These are phyloP conservation scores for Sapajus apella DNA, from an alignment of 2,113 vertebrate species.

Conservation along the genomic window DNA sequence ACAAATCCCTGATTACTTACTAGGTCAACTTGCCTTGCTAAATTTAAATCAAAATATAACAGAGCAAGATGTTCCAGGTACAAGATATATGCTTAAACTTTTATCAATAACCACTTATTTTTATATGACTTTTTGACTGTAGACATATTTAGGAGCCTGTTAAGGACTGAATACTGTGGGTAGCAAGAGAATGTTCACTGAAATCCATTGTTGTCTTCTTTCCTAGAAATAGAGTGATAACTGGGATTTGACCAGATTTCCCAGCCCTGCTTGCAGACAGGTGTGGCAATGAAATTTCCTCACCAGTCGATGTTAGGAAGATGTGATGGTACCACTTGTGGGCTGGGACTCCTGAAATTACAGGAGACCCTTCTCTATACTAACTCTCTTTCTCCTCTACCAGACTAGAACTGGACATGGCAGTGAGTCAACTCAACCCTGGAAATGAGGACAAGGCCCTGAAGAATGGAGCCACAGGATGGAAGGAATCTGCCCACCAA, in stretches of 20 bases:
- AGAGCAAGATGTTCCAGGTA: not conserved
- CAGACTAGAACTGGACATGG: not conserved
- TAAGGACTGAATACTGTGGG: not conserved
- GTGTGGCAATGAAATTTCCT: not conserved
- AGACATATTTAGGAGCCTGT: not conserved
- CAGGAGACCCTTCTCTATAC: not conserved
- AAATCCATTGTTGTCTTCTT: not conserved
- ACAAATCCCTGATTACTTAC: conserved; percentile 47
- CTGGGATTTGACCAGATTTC: not conserved
- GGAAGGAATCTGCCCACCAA: not conserved
- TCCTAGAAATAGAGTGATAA: not conserved
- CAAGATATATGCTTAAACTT: conserved; percentile 1
- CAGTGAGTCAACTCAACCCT: not conserved
- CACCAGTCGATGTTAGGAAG: not conserved
- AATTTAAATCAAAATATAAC: conserved; percentile 57
- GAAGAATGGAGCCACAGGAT: not conserved
- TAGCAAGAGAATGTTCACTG: too few species aligned
- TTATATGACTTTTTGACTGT: not conserved
- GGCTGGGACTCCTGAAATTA: not conserved
- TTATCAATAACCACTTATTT: not conserved
- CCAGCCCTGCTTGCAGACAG: not conserved
- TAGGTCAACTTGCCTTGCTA: conserved; percentile 50
- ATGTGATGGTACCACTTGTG: not conserved
- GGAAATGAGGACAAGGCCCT: not conserved
- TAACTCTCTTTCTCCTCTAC: not conserved